phyloP scores from a whole-genome alignment of 2,888 invertebrate genomes.

The Sinohyriopsis cumingii region DNA sequence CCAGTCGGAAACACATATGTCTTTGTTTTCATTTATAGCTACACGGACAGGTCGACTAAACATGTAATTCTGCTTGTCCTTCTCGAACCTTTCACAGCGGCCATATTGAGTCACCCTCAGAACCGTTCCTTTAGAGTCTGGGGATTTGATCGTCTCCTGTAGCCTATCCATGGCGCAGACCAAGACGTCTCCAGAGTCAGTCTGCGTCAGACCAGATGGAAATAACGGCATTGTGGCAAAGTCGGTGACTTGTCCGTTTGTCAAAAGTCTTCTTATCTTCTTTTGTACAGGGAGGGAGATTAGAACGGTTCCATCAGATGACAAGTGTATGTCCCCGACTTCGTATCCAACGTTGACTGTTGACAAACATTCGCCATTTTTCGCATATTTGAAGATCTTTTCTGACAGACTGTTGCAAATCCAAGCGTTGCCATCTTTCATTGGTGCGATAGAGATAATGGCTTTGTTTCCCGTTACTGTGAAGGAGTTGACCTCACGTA shows the following conservation, averaged over 20 bases:
- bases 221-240: constrained; percentile 29
- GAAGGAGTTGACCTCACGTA: constrained; percentile 33
- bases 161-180: constrained; percentile 41
- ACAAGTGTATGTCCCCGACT: constrained; percentile 32
- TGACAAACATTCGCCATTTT: constrained; percentile 26
- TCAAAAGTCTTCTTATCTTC: constrained; percentile 29
- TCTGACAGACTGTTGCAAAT: constrained; percentile 38
- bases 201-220: constrained; percentile 32
- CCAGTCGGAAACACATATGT: constrained; percentile 40
- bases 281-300: constrained; percentile 38
- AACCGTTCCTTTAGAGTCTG: constrained; percentile 32
- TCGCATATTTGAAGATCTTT: constrained; percentile 31
- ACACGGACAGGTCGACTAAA: constrained; percentile 35
- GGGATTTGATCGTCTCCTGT: constrained; percentile 24
- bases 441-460: constrained; percentile 36
- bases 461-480: constrained; percentile 32
- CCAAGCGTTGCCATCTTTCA: constrained; percentile 36
- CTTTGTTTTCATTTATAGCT: constrained; percentile 33
- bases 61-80: constrained; percentile 20
- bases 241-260: constrained; percentile 30
- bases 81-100: constrained; percentile 34
- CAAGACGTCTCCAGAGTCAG: constrained; percentile 32
- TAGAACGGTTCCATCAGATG: constrained; percentile 31
- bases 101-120: constrained; percentile 30
- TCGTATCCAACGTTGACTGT: constrained; percentile 31